phyloP scores from a whole-genome alignment of 2,797 vertebrate species.

The Steatocranus sp. region DNA sequence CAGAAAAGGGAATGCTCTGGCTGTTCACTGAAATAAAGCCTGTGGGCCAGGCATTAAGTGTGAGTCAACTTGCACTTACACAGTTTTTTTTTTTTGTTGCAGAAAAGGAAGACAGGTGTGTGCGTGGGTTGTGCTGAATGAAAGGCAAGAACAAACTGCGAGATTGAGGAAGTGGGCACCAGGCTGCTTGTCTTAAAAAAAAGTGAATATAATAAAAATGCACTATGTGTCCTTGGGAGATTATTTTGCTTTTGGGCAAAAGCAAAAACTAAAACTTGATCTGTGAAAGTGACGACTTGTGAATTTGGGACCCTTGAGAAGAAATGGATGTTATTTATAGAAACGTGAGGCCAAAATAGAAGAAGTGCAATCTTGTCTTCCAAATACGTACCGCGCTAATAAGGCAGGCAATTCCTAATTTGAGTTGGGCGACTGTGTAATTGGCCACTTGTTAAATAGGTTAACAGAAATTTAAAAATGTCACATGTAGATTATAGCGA shows the following conservation, averaged over 20 bases:
- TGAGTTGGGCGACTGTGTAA: slow-evolving; percentile 46
- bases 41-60: slow-evolving; percentile 35
- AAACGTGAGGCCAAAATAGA: not conserved
- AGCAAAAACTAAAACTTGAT: not conserved
- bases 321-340: slow-evolving; percentile 11
- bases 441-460: slow-evolving; percentile 58
- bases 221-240: not conserved
- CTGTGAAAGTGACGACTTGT: not conserved
- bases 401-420: slow-evolving; percentile 24
- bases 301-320: not conserved
- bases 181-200: not conserved
- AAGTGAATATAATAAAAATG: slow-evolving; percentile 8
- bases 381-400: slow-evolving; percentile 36
- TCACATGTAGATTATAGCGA: slow-evolving; percentile 46
- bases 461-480: slow-evolving; percentile 56
- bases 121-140: slow-evolving; percentile 48
- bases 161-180: slow-evolving; percentile 35
- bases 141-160: slow-evolving; percentile 38
- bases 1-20: slow-evolving; percentile 85
- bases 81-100: slow-evolving; percentile 28
- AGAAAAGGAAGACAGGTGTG: slow-evolving; percentile 55
- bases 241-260: not conserved
- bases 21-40: slow-evolving; percentile 90
- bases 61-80: slow-evolving; percentile 35
- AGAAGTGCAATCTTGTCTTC: not conserved